Percentiles rank a stretch among this genome's conserved stretches.
Evolutionary conservation across 2,113 vertebrate species (phyloP).

Genomic region (Phylloscopus whistleri): DNA sequence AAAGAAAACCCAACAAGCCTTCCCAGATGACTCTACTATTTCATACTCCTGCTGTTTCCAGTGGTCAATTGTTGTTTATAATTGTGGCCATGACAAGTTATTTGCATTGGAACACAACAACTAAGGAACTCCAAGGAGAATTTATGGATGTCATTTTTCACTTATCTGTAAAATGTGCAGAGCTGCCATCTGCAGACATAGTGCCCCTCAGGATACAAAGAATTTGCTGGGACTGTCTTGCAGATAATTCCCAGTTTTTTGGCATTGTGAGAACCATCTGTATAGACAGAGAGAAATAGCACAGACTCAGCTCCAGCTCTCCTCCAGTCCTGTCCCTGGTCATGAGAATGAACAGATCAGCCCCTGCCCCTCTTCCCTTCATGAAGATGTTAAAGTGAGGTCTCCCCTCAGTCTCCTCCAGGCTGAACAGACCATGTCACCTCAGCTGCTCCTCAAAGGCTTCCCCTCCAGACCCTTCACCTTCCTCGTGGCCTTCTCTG

Average conservation of each 20-base stretch:
- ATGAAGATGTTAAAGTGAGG: not conserved
- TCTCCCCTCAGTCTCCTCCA: not conserved
- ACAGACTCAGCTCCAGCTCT: not conserved
- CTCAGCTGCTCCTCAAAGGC: not conserved
- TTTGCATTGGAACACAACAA: not conserved
- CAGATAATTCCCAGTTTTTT: not conserved
- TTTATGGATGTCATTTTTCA: not conserved
- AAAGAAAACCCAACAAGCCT: not conserved
- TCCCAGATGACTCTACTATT: not conserved
- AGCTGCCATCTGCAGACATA: not conserved
- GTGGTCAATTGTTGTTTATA: not conserved
- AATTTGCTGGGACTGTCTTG: not conserved
- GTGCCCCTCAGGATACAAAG: not conserved
- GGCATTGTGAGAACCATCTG: no score
- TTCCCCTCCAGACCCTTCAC: not conserved
- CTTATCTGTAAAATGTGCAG: not conserved
- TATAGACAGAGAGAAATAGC: not conserved
- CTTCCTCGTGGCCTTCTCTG: not conserved
- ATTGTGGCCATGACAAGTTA: not conserved
- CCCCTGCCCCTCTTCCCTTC: not conserved
- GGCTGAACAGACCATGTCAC: not conserved
- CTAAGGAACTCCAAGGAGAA: not conserved
- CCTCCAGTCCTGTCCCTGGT: not conserved
- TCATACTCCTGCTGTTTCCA: not conserved
- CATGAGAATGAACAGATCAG: not conserved